Base-by-base conservation (phyloP, 2,888 invertebrate genomes). In the Dichetophora obliterata region DNA sequence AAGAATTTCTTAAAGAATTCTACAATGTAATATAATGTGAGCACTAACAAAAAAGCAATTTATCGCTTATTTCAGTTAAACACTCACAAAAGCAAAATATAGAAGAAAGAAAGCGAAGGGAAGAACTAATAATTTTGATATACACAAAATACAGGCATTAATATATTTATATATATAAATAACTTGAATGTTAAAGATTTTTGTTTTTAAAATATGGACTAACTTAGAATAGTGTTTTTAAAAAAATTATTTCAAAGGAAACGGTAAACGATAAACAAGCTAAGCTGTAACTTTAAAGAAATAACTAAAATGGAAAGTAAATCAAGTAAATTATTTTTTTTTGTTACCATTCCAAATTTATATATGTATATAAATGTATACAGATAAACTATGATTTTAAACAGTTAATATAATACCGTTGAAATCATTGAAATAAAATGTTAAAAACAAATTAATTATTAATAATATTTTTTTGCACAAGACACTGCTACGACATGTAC, bases 401-500 rank as follows among this genome's bases (percentile, higher is more conserved):
- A 74, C 65, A 63, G 31, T 52, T 74, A 19, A 65, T 31, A 65
- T 65, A 59, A 72, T 48, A 27, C 14, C 16, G 37, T 22, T 19
- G n/a, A 54, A 54, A 52, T 70, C 16, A 34, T 14, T 63, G 34
- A 63, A 54, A 27, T 48, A 48, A 19, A 63, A 27, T 27, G 52
- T 73, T 61, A n/a, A 50, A n/a, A 31, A 50, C 19, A 19, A 37
- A 59, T n/a, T 57, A 27, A 63, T 63, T 5, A 52, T 50, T 73
- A 63, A 16, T 70, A 43, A 71, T 71, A 71, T 37, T 82, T 80
- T 78, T 85, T 83, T 86, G 87, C 87, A 88, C 87, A 84, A 84
- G 82, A 84, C 87, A 87, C 85, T 86, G 87, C 81, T 82, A 83
- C 86, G 85, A 87, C 85, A 83, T 83, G 82, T 77, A 75, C 78